Conservation (phyloP, 2,797 vertebrate genomes). For the Rhyacichthys aspro region DNA sequence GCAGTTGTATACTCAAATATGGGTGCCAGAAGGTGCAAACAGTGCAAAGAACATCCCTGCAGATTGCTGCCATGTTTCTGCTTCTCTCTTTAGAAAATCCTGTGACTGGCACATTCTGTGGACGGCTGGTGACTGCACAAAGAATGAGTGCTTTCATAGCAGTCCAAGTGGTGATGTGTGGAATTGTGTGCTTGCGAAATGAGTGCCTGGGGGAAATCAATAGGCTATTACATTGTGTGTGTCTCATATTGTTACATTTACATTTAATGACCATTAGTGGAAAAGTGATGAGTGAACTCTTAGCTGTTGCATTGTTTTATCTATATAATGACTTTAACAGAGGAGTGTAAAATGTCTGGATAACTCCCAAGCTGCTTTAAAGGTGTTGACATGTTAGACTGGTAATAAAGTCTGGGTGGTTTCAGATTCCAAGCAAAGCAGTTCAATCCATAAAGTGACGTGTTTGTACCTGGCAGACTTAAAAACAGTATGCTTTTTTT, state of each 20-base stretch:
- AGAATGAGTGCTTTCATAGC: constrained; percentile 56
- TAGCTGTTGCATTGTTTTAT: background rate
- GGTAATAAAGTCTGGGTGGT: no score
- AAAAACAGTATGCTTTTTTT: no score
- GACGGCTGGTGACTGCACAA: constrained; percentile 53
- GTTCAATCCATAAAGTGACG: no score
- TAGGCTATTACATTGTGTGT: constrained; percentile 43
- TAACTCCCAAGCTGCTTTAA: no score
- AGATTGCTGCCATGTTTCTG: constrained; percentile 42
- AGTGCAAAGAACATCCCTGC: constrained; percentile 39
- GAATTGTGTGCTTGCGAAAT: constrained; percentile 33
- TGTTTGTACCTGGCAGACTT: no score
- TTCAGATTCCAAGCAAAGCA: no score
- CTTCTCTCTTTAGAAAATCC: constrained; percentile 50
- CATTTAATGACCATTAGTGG: constrained; percentile 23
- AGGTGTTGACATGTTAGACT: background rate
- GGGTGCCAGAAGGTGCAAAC: constrained; percentile 50
- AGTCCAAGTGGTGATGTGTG: constrained; percentile 46
- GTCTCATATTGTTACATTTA: constrained; percentile 42
- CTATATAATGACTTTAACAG: background rate
- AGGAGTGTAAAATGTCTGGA: no score
- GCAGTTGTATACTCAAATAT: constrained; percentile 20
- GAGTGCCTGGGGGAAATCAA: constrained; percentile 36
- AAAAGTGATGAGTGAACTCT: background rate
- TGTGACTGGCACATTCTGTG: constrained; percentile 61